These are phyloP conservation scores for Megalops atlanticus DNA, from an alignment of 2,113 vertebrate species.

Conservation along the genomic window DNA sequence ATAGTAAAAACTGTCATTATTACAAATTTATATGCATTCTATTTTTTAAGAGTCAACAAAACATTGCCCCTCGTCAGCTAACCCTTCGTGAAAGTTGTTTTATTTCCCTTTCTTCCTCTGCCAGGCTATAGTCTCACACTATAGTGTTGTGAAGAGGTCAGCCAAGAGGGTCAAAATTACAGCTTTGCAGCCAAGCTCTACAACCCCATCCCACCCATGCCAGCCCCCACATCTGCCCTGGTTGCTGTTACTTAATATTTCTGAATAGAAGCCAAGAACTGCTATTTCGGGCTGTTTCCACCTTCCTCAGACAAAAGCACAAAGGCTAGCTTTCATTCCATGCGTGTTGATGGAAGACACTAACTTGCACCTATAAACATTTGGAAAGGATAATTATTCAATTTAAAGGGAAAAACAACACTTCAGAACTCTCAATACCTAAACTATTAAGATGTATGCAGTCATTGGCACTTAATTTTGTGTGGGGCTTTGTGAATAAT, in stretches of 20 bases:
- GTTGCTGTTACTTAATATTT: not conserved
- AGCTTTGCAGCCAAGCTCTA: not conserved
- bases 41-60: not conserved
- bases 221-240: not conserved
- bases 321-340: not conserved
- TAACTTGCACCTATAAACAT: too few relatives aligned
- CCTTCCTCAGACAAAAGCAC: not conserved
- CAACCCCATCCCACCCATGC: not conserved
- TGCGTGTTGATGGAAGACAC: too few relatives aligned
- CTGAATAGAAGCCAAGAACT: not conserved
- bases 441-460: not conserved
- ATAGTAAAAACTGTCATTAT: too few relatives aligned
- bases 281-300: not conserved
- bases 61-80: not conserved
- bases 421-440: not conserved
- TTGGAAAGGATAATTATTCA: not conserved
- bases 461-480: slow-evolving; percentile 3
- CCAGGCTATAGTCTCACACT: too few relatives aligned
- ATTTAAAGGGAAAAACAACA: not conserved
- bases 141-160: not conserved
- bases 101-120: not conserved
- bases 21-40: too few relatives aligned
- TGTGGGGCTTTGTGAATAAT: not conserved
- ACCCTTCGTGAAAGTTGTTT: not conserved
- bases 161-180: not conserved